Evolutionary conservation across 2,888 invertebrate genomes (phyloP), one percentile per base, ranked within the genome.

Genomic region (Oscheius sp.): DNA sequence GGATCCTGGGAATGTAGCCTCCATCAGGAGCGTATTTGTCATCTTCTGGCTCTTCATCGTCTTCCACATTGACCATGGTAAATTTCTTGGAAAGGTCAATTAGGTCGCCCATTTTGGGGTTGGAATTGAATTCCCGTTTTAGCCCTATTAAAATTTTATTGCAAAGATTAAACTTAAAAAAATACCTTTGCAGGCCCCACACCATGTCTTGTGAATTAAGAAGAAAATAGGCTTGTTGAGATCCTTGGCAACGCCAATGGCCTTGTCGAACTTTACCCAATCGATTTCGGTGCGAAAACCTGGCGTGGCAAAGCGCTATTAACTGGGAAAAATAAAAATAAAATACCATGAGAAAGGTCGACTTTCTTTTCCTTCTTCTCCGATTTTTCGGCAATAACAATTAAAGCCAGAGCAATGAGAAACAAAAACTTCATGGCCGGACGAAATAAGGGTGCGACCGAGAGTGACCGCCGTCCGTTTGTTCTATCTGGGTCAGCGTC

Each of bases 191-290:
- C 88, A 89, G n/a, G 88, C 89, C 45, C 88, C 88, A 79, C 88
- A 89, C 88, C 89, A 89, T 3, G 88, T 84, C 73, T 89, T 89
- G 81, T 88, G 88, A 42, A 89, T 88, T 3, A 89, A 75, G 68
- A 89, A 74, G 86, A 89, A 87, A 53, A 88, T 74, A n/a, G 88
- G 88, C 75, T 87, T 88, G 74, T 84, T 78, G 57, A 82, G 71
- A 53, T 84, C 79, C 63, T 82, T 82, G n/a, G 83, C 80, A 20
- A 85, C 65, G 27, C 80, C 80, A 27, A 83, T 42, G 8, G 84
- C 84, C 17, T 83, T 70, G n/a, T 81, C 79, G 70, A 78, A 85
- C 23, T 67, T 31, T 12, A 84, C 80, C 86, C 86, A 86, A 48
- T 84, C 80, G 63, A 86, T 83, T 37, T 82, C 84, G 50, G 66